phyloP scores from a whole-genome alignment of 2,113 vertebrate genomes.

The Chroicocephalus ridibundus region DNA sequence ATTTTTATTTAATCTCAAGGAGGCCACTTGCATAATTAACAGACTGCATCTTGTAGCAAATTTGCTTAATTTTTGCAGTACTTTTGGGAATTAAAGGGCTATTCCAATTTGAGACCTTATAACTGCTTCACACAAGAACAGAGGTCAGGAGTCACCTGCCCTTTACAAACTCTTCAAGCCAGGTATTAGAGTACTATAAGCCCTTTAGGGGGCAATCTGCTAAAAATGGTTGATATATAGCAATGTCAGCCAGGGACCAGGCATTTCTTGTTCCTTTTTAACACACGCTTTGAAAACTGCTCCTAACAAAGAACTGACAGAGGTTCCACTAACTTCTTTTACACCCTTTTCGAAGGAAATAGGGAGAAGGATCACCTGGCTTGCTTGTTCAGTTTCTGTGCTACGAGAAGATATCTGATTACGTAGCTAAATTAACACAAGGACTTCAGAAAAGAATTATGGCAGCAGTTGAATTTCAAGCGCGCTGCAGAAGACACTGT shows the following conservation, averaged over 20 bases:
- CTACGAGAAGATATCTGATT: background rate
- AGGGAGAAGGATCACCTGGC: background rate
- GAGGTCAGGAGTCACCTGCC: background rate
- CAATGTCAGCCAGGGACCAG: background rate
- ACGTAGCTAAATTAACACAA: background rate
- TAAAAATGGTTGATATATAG: background rate
- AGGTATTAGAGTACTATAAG: background rate
- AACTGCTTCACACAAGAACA: background rate
- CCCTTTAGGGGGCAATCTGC: background rate
- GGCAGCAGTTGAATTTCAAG: background rate
- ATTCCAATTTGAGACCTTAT: background rate
- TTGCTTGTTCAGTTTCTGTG: background rate
- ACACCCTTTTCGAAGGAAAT: background rate
- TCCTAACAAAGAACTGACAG: background rate
- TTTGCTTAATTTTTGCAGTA: background rate
- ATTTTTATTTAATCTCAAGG: constrained; percentile 7
- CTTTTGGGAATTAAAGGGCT: background rate
- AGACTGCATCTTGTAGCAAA: background rate
- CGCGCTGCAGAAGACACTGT: background rate
- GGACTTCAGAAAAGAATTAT: background rate
- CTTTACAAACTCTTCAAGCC: background rate
- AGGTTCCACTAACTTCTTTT: background rate
- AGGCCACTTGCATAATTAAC: constrained; percentile 2
- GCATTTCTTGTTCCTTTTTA: background rate
- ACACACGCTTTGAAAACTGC: background rate